Evolutionary conservation across 2,888 invertebrate species (phyloP), one percentile per base, ranked within the genome.

Genomic region (Monopis laevigella): DNA sequence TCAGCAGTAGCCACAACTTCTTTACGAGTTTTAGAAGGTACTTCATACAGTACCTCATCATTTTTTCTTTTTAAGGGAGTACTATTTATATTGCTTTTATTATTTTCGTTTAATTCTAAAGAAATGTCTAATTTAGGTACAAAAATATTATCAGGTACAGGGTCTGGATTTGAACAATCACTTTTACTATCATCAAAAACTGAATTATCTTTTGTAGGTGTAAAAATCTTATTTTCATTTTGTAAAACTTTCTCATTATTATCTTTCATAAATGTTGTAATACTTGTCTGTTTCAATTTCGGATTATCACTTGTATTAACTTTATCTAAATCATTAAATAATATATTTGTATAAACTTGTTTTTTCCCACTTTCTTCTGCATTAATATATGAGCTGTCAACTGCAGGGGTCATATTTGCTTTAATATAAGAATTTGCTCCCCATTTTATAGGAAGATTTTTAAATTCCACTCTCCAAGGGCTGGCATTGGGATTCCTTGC

Each of bases 401-500:
- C 64, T 8, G 82, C 75, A 28, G 82, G 82, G 30, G 82, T 82
- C 82, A 82, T 78, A 44, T 81, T 73, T 6, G 81, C 48, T 49
- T 82, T 82, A 0, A 80, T 60, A 54, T 78, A 73, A 4, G 72
- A 62, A 45, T 80, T 74, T 3, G 58, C 64, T 42, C 65, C 75
- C 80, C 80, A 82, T 55, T 66, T 81, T 42, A 77, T 69, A 3
- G 77, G 74, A 38, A 80, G 54, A 41, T 54, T 67, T 10, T 59
- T 61, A 53, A 75, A 80, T 49, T 81, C 73, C 1, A 66, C 70
- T 43, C 82, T 59, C 82, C 82, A 82, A 1, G 82, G 82, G 39
- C 77, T 81, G 1, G 75, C 73, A 34, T 58, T 47, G 1, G 78
- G 72, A 45, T 68, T 52, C 41, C 66, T 60, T 2, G 51, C 45